These are phyloP conservation scores for Ameiurus melas DNA, from an alignment of 2,113 vertebrate species.

Conservation along the genomic window DNA sequence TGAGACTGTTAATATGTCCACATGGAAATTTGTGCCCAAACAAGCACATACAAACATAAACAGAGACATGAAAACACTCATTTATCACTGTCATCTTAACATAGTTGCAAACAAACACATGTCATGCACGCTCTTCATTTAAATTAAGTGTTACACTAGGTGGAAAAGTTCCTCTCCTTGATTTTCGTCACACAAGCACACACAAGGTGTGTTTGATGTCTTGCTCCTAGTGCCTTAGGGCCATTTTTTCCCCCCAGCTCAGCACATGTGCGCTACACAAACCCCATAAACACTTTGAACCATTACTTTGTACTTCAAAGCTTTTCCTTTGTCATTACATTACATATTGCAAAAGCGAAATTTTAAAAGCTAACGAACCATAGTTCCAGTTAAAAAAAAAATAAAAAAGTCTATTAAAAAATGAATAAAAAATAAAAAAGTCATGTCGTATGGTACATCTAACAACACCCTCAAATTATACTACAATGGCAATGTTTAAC, in stretches of 20 bases:
- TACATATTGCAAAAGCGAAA: too few species aligned
- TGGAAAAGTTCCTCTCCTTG: neutral
- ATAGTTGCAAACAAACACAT: neutral
- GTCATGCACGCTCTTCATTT: neutral
- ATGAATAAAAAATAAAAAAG: too few species aligned
- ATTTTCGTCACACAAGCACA: neutral
- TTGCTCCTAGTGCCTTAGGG: neutral
- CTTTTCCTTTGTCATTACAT: neutral
- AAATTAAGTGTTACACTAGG: neutral
- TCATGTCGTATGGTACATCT: too few species aligned
- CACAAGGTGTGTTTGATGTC: constrained; percentile 8
- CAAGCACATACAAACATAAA: constrained; percentile 29
- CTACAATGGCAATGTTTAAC: constrained; percentile 4
- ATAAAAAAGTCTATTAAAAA: too few species aligned
- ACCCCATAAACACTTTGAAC: constrained; percentile 1
- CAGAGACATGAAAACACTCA: constrained; percentile 12
- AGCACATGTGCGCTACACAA: neutral
- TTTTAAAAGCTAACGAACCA: too few species aligned
- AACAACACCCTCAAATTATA: neutral
- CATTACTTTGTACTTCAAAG: constrained; percentile 21
- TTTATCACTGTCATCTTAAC: constrained; percentile 6
- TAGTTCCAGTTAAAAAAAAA: too few species aligned
- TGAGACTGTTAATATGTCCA: constrained; percentile 17
- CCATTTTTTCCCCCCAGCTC: neutral
- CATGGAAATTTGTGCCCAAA: neutral